Evolutionary conservation across 2,113 vertebrate genomes (phyloP).

Genomic region (Desmodus rotundus): DNA sequence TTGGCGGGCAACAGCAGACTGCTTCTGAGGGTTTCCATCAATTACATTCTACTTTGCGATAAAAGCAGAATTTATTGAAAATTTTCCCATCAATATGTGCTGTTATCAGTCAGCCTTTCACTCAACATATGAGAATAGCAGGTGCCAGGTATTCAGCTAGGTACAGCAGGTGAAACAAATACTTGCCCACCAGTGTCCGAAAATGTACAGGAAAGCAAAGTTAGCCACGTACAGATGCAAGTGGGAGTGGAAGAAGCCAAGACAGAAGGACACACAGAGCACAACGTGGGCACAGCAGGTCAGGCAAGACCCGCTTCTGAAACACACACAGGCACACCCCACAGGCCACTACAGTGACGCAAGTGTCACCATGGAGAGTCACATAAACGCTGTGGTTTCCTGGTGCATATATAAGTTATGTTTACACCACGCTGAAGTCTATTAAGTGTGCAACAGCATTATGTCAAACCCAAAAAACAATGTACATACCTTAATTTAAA

Average conservation of each 20-base stretch:
- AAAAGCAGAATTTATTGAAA: not conserved
- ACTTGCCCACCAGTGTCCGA: not conserved
- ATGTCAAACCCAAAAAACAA: not conserved
- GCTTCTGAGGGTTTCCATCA: not conserved
- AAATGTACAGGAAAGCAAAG: not conserved
- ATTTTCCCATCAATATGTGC: not conserved
- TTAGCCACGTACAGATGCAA: not conserved
- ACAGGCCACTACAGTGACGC: not conserved
- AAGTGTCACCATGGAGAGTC: not conserved
- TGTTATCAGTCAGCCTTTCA: not conserved
- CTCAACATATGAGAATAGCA: not conserved
- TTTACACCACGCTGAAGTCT: not conserved
- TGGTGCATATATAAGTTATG: not conserved
- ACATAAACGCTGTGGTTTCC: not conserved
- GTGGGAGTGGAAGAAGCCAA: not conserved
- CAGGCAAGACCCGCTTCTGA: not conserved
- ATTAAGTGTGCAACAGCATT: not conserved
- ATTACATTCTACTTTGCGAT: not conserved
- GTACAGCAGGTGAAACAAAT: not conserved
- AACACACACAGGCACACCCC: not conserved
- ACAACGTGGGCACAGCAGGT: not conserved
- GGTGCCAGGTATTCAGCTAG: not conserved
- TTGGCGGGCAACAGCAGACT: not conserved
- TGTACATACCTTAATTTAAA: not conserved
- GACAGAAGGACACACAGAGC: not conserved